A percentile compares a stretch with the other conserved stretches of the same genome.
These are phyloP conservation scores for Calliphora vicina DNA, from an alignment of 1,140 invertebrate genomes.

Conservation along the genomic window DNA sequence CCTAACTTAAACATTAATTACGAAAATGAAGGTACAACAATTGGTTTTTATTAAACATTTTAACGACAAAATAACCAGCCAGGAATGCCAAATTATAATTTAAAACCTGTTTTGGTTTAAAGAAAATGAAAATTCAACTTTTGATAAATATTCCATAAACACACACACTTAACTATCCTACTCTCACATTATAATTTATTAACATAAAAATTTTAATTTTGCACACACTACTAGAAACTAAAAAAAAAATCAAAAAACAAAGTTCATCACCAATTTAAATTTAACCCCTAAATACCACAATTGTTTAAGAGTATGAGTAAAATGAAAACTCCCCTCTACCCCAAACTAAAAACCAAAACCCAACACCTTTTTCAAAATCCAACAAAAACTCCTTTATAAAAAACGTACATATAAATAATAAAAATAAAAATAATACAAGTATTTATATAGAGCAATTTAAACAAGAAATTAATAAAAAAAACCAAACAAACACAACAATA, in stretches of 20 bases:
- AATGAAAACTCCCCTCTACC: too few species aligned
- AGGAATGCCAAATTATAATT: neutral
- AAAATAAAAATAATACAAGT: slow-evolving; percentile 10
- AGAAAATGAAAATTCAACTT: too few species aligned
- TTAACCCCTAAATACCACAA: neutral
- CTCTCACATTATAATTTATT: neutral
- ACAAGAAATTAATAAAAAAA: neutral
- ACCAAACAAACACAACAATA: neutral
- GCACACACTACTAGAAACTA: neutral
- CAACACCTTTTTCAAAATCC: neutral
- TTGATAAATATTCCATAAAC: neutral
- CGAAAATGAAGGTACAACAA: neutral
- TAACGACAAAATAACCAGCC: neutral
- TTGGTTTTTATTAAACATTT: neutral
- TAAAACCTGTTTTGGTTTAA: neutral
- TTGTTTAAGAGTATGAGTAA: neutral
- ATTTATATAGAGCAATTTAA: slow-evolving; percentile 8
- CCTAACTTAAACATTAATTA: neutral
- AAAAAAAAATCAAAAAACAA: neutral
- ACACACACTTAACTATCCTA: neutral
- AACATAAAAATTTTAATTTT: neutral
- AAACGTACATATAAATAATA: neutral
- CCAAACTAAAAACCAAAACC: too few species aligned
- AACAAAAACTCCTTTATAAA: neutral
- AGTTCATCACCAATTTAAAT: neutral